Evolutionary conservation across 2,888 invertebrate genomes (phyloP).

Genomic region (Plagiodera versicolora): DNA sequence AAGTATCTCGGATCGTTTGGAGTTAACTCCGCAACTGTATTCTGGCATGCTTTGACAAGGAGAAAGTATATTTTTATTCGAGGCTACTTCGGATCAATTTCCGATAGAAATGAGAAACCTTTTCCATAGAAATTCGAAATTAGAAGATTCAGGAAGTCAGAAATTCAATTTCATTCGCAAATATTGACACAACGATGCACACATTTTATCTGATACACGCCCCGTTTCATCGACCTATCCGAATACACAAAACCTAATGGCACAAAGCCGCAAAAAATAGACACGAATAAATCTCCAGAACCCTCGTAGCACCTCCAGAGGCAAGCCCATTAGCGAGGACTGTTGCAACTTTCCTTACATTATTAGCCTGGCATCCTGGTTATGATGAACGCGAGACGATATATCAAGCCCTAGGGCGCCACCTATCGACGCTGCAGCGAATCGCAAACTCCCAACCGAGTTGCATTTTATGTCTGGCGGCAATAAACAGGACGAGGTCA

Average conservation of each 20-base stretch:
- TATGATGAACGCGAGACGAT: constrained; percentile 27
- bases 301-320: constrained; percentile 12
- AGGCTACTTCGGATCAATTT: too few relatives aligned
- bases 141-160: too few relatives aligned
- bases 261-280: neutral
- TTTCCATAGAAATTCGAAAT: too few relatives aligned
- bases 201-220: too few relatives aligned
- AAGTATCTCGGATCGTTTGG: too few relatives aligned
- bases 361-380: constrained; percentile 28
- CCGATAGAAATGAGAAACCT: too few relatives aligned
- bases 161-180: too few relatives aligned
- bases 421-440: constrained; percentile 22
- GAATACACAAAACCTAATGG: neutral
- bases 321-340: constrained; percentile 24
- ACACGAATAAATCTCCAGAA: neutral
- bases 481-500: constrained; percentile 10
- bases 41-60: too few relatives aligned
- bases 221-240: neutral
- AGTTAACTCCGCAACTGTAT: too few relatives aligned
- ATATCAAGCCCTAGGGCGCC: constrained; percentile 20
- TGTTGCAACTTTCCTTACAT: constrained; percentile 28
- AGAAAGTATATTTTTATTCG: too few relatives aligned
- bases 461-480: constrained; percentile 15
- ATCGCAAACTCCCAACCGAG: constrained; percentile 20
- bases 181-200: too few relatives aligned